Conservation (phyloP, 2,888 invertebrate genomes). For the Thumatha senex region DNA sequence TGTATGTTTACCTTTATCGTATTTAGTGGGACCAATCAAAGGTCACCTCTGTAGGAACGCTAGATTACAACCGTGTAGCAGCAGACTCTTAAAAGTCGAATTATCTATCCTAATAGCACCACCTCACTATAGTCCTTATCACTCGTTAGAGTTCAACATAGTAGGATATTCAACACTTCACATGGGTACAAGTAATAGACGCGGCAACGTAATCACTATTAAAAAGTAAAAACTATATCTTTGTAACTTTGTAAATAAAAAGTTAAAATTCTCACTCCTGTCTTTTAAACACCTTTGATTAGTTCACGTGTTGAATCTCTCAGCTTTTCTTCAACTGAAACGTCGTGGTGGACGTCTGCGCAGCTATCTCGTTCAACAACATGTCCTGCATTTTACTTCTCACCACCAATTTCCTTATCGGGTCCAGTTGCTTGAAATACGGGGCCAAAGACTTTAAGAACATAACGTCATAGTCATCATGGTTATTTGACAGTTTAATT, state of each 20-base stretch:
- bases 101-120: too few relatives aligned
- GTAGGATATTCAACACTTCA: too few relatives aligned
- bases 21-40: too few relatives aligned
- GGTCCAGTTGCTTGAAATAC: conserved; percentile 51
- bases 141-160: too few relatives aligned
- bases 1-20: too few relatives aligned
- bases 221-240: too few relatives aligned
- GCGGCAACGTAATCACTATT: too few relatives aligned
- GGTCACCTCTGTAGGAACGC: too few relatives aligned
- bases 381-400: conserved; percentile 62
- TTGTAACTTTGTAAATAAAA: neutral
- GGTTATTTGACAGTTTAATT: conserved; percentile 11
- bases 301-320: neutral
- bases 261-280: neutral
- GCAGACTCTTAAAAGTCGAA: too few relatives aligned
- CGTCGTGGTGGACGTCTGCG: conserved; percentile 26
- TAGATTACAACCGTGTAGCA: too few relatives aligned
- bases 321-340: conserved; percentile 23
- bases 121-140: too few relatives aligned
- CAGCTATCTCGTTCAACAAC: conserved; percentile 50
- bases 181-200: too few relatives aligned
- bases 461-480: conserved; percentile 57
- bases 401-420: conserved; percentile 53
- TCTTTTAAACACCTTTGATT: neutral
- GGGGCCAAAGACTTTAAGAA: conserved; percentile 59